Base-by-base conservation (phyloP, 2,113 vertebrate genomes). In the Eulemur rufifrons region DNA sequence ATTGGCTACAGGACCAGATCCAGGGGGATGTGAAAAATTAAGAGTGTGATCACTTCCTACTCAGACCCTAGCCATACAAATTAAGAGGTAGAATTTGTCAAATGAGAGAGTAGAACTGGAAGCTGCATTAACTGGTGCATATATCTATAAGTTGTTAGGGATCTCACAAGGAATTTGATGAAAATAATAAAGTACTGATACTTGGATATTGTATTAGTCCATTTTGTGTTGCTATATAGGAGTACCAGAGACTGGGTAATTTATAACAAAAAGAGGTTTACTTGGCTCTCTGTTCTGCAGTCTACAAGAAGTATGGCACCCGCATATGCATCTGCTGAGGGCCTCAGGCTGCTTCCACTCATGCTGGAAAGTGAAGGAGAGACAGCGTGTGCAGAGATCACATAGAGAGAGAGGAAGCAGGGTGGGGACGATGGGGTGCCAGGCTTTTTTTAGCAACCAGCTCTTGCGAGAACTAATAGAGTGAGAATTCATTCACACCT, bases 111-210 rank as follows among this genome's bases (percentile, higher is more conserved):
- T 23, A 11, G 7, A 91, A 83, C 39, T 61, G 3, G 42, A 86
- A 81, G 52, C 25, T 84, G 17, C 56, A 15, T 56, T 92, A 64
- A 59, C 68, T 68, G 2, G 27, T 69, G 4, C 91, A 25, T 37
- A 5, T 76, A 39, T 73, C 47, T 77, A 17, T 39, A 59, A 82
- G 15, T 47, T 73, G 17, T 59, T 91, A 96, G 54, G 34, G 25
- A 29, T 86, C 2, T 88, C 8, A 8, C 37, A 81, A 77, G 39
- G 80, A 25, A 94, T 69, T 86, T 50, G 45, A 80, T 73, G 12
- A 83, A 94, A 92, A 92, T 71, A 73, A 78, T 68, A 66, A 95
- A 69, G 34, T 63, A 47, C 8, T 68, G 37, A 86, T 91, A 59
- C 32, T 91, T 94, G 81, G 34, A 13, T 47, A 94, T 87, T 20